Evolutionary conservation across 1,140 invertebrate genomes (phyloP).

Genomic region (Cryptotermes secundus): DNA sequence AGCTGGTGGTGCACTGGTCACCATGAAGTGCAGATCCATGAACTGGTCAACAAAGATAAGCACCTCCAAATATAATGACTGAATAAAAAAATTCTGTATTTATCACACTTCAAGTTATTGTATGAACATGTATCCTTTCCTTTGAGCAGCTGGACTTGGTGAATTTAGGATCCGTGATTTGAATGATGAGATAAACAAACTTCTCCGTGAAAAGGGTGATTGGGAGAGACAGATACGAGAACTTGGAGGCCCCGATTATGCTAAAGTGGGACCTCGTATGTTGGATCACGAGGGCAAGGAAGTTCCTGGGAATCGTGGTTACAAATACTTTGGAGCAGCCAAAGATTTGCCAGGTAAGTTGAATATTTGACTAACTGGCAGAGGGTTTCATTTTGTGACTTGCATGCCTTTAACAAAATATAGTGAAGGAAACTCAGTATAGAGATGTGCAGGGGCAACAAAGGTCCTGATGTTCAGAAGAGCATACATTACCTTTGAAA

Average conservation of each 20-base stretch:
- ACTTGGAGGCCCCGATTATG: slow-evolving; percentile 94
- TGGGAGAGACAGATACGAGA: slow-evolving; percentile 97
- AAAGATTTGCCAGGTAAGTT: slow-evolving; percentile 87
- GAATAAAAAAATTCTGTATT: too few species aligned
- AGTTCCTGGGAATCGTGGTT: slow-evolving; percentile 96
- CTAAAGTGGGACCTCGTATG: slow-evolving; percentile 88
- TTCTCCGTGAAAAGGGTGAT: slow-evolving; percentile 91
- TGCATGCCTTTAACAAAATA: too few species aligned
- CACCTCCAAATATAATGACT: too few species aligned
- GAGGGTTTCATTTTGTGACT: too few species aligned
- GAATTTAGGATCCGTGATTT: slow-evolving; percentile 97
- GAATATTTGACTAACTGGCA: background rate
- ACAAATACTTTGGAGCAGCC: slow-evolving; percentile 99
- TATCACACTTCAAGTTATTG: too few species aligned
- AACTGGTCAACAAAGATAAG: too few species aligned
- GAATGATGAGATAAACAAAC: slow-evolving; percentile 99
- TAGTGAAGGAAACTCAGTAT: too few species aligned
- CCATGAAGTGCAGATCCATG: too few species aligned
- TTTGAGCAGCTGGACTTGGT: slow-evolving; percentile 82
- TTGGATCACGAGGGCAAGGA: slow-evolving; percentile 95
- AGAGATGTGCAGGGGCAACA: too few species aligned
- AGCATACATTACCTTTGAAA: too few species aligned
- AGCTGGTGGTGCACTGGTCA: too few species aligned
- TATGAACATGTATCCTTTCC: background rate
- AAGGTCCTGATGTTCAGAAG: too few species aligned